Base-by-base conservation (phyloP, 2,113 vertebrate species). In the Phoenicopterus ruber region DNA sequence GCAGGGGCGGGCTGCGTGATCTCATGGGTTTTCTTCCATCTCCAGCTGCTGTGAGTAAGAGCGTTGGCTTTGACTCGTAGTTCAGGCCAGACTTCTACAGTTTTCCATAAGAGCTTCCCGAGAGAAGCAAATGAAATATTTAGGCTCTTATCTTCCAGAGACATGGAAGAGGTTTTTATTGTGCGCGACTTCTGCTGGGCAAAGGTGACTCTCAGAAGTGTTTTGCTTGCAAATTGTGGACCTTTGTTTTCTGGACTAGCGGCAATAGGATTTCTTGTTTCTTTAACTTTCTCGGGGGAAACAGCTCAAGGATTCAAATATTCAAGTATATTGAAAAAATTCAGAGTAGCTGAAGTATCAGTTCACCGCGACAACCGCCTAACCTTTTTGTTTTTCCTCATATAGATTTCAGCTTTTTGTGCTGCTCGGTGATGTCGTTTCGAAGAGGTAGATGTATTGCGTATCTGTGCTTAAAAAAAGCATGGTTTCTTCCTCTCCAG, bases 381-480 rank as follows among this genome's bases (percentile, higher is more conserved):
- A 95, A 97, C 78, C 94, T 93, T 87, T 86, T 29, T 97, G 49
- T 97, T 95, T 94, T 93, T 79, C 96, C 91, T 93, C 11, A 29
- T 91, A 9, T 93, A 98, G 98, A 96, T 96, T 76, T 97, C 96
- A 93, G 80, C 95, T 97, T 95, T 92, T 91, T 98, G 72, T 98
- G 97, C 97, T 98, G 98, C 72, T 91, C 91, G 3, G 86, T 96
- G 97, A 69, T 85, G 82, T 78, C 90, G 13, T 38, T 94, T 69
- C n/a, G 89, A 92, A 98, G 97, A 98, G 97, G 97, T 97, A 97
- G 97, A 88, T 32, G 55, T 36, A 36, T 77, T 88, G 78, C 65
- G 31, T 88, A 36, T 65, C 19, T 92, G 74, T 94, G 92, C 95
- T 93, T 72, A 57, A 82, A 21, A 17, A 59, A 77, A 42, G 97